phyloP scores from a whole-genome alignment of 2,113 vertebrate species.

The Picathartes gymnocephalus region DNA sequence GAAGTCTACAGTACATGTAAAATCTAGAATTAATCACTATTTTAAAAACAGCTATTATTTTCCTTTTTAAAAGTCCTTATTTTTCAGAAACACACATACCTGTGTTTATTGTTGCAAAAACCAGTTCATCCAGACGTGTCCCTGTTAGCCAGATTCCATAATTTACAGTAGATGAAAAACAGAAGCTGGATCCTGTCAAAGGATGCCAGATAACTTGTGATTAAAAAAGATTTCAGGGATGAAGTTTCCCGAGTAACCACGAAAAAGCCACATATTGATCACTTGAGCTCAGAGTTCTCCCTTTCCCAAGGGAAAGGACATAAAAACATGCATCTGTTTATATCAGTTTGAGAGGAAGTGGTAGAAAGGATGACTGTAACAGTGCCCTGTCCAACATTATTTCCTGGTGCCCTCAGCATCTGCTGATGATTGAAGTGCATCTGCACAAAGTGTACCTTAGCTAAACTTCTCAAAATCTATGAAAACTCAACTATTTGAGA shows the following conservation, averaged over 20 bases:
- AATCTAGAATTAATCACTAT: background rate
- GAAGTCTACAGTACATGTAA: background rate
- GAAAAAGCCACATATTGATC: constrained; percentile 6
- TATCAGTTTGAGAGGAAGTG: constrained; percentile 8
- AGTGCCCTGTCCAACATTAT: background rate
- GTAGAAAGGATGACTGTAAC: background rate
- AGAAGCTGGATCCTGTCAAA: background rate
- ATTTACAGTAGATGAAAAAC: background rate
- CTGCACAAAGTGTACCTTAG: background rate
- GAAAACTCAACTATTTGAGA: background rate
- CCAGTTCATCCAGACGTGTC: background rate
- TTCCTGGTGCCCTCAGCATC: background rate
- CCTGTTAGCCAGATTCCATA: background rate
- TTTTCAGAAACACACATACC: background rate
- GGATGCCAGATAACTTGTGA: background rate
- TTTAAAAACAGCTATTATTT: background rate
- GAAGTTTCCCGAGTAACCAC: background rate
- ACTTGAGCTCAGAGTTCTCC: background rate
- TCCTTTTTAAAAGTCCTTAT: background rate
- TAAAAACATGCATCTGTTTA: constrained; percentile 15
- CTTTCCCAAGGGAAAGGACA: constrained; percentile 27
- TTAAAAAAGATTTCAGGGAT: constrained; percentile 1
- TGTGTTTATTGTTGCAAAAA: background rate
- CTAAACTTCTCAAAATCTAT: background rate
- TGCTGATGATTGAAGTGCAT: background rate